A percentile compares a stretch with the other conserved stretches of the same genome.
Conservation (phyloP, 2,888 invertebrate genomes). For the Eristalinus sepulchralis region DNA sequence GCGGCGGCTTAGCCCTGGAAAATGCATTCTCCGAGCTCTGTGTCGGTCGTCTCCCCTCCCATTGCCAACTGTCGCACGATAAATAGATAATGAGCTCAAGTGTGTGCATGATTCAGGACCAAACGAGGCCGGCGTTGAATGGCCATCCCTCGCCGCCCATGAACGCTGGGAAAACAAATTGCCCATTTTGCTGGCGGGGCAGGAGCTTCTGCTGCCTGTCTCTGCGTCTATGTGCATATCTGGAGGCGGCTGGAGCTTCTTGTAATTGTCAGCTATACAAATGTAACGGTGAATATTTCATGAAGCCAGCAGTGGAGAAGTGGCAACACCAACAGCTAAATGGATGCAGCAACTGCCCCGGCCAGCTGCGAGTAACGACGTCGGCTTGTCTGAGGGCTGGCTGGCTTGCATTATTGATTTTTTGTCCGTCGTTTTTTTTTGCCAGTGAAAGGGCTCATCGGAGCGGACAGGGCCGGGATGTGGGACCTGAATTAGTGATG, state of each 20-base stretch:
- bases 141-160: not conserved
- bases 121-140: not conserved
- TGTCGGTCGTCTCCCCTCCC: not conserved
- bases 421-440: not conserved
- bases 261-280: constrained; percentile 13
- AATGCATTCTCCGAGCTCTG: not conserved
- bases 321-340: not conserved
- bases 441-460: not conserved
- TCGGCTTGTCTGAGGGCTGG: not conserved
- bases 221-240: not conserved
- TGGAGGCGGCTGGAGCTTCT: not conserved
- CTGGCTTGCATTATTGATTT: constrained; percentile 17
- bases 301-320: constrained; percentile 12
- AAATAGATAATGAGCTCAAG: constrained; percentile 39
- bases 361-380: not conserved
- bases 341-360: constrained; percentile 5
- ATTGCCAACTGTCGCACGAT: constrained; percentile 19
- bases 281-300: constrained; percentile 39
- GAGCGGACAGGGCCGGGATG: not conserved
- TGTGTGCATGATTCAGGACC: constrained; percentile 25
- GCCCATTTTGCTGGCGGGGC: constrained; percentile 19
- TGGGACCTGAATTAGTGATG: not conserved
- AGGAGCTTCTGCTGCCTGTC: not conserved
- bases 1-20: not conserved
- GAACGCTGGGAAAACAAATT: constrained; percentile 37